These are phyloP conservation scores for Drosophila macrospina DNA, from an alignment of 2,888 invertebrate species.

Conservation along the genomic window DNA sequence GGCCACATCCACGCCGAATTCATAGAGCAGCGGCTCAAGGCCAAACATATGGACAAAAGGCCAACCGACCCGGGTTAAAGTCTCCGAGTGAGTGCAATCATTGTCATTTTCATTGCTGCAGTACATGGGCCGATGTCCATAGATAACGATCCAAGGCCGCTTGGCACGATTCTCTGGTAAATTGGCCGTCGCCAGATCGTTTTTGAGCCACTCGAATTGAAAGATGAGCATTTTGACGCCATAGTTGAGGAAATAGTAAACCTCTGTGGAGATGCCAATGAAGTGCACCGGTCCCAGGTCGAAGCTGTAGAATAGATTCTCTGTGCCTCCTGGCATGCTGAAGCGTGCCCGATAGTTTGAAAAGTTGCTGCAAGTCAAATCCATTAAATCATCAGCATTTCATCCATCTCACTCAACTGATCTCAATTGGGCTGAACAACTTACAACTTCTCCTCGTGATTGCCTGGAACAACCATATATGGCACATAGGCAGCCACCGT, in stretches of 20 bases:
- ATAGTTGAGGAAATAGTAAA: constrained; percentile 96
- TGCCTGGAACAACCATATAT: constrained; percentile 96
- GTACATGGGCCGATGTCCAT: constrained; percentile 96
- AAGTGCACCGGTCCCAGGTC: constrained; percentile 96
- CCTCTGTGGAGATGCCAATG: constrained; percentile 96
- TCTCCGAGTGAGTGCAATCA: constrained; percentile 90
- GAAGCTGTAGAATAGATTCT: constrained; percentile 93
- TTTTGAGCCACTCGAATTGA: constrained; percentile 94
- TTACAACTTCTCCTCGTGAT: constrained; percentile 94
- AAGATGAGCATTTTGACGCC: constrained; percentile 92
- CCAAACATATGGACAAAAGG: constrained; percentile 89
- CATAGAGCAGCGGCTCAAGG: constrained; percentile 93
- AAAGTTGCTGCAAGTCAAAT: constrained; percentile 91
- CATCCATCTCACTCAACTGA: background rate
- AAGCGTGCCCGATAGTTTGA: constrained; percentile 97
- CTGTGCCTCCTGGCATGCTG: constrained; percentile 92
- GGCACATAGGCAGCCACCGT: constrained; percentile 96
- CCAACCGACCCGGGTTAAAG: constrained; percentile 89
- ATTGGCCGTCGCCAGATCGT: constrained; percentile 91
- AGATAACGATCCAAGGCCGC: constrained; percentile 93
- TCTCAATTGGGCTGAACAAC: constrained; percentile 47
- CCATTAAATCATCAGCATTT: constrained; percentile 16
- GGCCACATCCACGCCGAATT: constrained; percentile 96
- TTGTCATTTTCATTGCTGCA: constrained; percentile 94
- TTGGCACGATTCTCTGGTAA: constrained; percentile 89